Base-by-base conservation (phyloP, 2,113 vertebrate genomes). In the Falcunculus frontatus region DNA sequence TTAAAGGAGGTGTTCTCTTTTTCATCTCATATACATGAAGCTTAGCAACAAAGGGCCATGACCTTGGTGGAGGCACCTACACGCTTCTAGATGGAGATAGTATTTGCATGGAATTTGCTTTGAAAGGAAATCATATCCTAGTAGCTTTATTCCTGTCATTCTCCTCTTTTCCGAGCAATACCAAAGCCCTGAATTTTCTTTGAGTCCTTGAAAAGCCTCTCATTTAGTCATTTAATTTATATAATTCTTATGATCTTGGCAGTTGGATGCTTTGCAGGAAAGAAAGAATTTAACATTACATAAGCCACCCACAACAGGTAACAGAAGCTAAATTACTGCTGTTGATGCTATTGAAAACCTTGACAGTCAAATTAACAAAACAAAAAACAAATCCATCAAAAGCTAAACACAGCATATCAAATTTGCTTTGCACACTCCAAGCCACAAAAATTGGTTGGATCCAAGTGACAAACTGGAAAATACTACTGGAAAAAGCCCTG, bases 301-400 rank as follows among this genome's bases (percentile, higher is more conserved):
- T 94, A 97, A 97, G 59, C 93, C 90, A 84, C 82, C 92, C 94
- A 97, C 92, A 91, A 93, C 72, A 97, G 93, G 96, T 96, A 97
- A 80, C 84, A 94, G 59, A 90, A 94, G 81, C 89, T 93, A 84
- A 93, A 91, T 93, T 77, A 76, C 82, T 93, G 72, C 68, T 83
- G 69, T 75, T 96, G 72, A 78, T 86, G 53, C 52, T 63, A 63
- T 49, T 89, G 90, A 91, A 94, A 96, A 84, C 35, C 63, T 72
- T 96, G 94, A 95, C 86, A 95, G 92, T 82, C 62, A 93, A 96
- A 93, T 91, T 92, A 92, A 86, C 50, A 64, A 80, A 57, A 78
- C 19, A 67, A 93, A 89, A 41, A 41, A 14, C 59, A 84, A 79
- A 95, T 93, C 90, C 63, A 84, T 87, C 44, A 69, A 87, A 89